Base-by-base conservation (phyloP, 2,797 vertebrate genomes). In the Lagorchestes hirsutus region DNA sequence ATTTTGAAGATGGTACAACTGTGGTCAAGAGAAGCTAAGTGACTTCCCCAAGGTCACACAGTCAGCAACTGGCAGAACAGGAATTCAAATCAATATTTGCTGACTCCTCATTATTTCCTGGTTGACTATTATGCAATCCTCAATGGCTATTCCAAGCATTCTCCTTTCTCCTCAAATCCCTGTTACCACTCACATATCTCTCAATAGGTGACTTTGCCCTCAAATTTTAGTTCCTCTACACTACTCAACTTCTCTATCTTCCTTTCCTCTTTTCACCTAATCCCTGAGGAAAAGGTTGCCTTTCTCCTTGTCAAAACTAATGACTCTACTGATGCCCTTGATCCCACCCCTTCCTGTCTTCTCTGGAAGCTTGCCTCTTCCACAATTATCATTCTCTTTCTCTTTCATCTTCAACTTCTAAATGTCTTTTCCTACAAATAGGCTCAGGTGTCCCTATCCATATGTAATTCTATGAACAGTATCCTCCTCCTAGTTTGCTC, bases 11-110 rank as follows among this genome's bases (percentile, higher is more conserved):
- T 54, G 4, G 13, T 67, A 55, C 90, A 82, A 10, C 11, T 90
- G 52, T 93, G 87, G 13, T 9, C 90, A 92, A 67, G 13, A 67
- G 94, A 67, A 46, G 52, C 28, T 59, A 92, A 95, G 91, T 55
- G 14, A 46, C 56, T 67, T 59, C 29, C 67, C 54, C 92, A 59
- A 55, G 50, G 10, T 54, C 91, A 90, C 90, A 59, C 55, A 95
- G 55, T 52, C 34, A 59, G 34, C 31, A 55, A 82, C 87, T 12
- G 29, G 50, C 52, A 94, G n/a, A 90, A 24, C 46, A 46, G 46
- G 46, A 46, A 57, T 34, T 90, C n/a, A 82, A 90, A 46, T 50
- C n/a, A 22, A 6, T 27, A 31, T 62, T 31, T 91, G n/a, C 46
- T 28, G n/a, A 91, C 46, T 59, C 56, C 93, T 54, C 28, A 6